These are phyloP conservation scores for Lepidurus arcticus DNA, from an alignment of 1,140 invertebrate species.

Conservation along the genomic window DNA sequence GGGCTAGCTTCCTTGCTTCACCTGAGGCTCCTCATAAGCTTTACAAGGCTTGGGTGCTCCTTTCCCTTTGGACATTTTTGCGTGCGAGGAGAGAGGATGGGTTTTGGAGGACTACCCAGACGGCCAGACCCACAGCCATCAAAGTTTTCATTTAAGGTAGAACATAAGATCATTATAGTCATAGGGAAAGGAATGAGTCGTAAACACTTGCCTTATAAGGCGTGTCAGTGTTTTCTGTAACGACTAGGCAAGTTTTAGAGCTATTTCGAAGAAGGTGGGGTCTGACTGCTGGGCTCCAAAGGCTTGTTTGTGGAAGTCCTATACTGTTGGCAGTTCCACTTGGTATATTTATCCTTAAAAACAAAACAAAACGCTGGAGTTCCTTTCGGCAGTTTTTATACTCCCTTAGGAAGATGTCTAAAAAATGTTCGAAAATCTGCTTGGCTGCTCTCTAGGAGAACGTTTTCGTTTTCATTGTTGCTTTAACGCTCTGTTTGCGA, in stretches of 20 bases:
- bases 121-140: neutral
- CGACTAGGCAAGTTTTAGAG: neutral
- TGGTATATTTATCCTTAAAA: no score
- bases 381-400: no score
- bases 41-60: slow-evolving; percentile 5
- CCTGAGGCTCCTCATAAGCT: neutral
- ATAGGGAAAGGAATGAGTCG: slow-evolving; percentile 1
- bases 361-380: no score
- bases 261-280: neutral
- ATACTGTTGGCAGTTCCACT: neutral
- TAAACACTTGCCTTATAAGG: slow-evolving; percentile 14
- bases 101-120: neutral
- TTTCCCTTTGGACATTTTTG: slow-evolving; percentile 8
- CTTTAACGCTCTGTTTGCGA: no score
- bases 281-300: neutral
- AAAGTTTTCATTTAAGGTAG: neutral
- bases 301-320: neutral
- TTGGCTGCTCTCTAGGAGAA: no score
- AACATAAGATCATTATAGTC: slow-evolving; percentile 9
- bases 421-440: no score
- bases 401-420: no score
- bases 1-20: neutral
- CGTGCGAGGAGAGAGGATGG: neutral
- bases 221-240: neutral
- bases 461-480: no score